phyloP scores from a whole-genome alignment of 2,797 vertebrate genomes.

The Ficedula albicollis region DNA sequence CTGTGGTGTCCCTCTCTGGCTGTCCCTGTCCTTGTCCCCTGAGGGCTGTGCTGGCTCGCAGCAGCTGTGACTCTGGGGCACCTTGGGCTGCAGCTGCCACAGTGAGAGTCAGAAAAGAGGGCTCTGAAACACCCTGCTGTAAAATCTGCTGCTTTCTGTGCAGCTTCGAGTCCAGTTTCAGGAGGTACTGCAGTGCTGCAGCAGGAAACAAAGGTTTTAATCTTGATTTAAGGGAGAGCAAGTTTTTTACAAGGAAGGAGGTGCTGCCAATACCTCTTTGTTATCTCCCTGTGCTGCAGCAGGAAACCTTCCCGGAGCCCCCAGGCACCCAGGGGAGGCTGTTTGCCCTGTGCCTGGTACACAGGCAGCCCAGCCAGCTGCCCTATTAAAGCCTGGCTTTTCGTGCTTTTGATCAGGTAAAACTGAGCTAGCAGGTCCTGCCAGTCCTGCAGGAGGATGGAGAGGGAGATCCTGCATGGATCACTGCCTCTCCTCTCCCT shows the following conservation, averaged over 20 bases:
- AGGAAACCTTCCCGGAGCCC: neutral
- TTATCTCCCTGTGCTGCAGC: neutral
- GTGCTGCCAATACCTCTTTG: neutral
- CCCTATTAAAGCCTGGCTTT: neutral
- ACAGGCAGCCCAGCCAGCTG: neutral
- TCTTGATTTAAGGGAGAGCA: neutral
- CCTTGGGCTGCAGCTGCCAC: neutral
- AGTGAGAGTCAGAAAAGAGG: neutral
- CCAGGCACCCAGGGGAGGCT: neutral
- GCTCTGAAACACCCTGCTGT: neutral
- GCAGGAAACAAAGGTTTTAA: neutral
- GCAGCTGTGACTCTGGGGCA: neutral
- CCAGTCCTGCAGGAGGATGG: neutral
- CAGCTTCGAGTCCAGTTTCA: rapidly evolving
- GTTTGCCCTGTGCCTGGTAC: neutral
- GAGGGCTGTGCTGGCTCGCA: neutral
- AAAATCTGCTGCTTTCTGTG: neutral
- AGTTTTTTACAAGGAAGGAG: neutral
- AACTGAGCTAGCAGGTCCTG: neutral
- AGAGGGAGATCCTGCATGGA: neutral
- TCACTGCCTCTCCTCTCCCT: neutral
- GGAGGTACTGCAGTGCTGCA: rapidly evolving
- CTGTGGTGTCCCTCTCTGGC: rapidly evolving
- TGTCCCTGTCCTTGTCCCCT: neutral
- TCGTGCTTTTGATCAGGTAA: neutral